Conservation (phyloP, 2,888 invertebrate genomes). For the Actias luna region DNA sequence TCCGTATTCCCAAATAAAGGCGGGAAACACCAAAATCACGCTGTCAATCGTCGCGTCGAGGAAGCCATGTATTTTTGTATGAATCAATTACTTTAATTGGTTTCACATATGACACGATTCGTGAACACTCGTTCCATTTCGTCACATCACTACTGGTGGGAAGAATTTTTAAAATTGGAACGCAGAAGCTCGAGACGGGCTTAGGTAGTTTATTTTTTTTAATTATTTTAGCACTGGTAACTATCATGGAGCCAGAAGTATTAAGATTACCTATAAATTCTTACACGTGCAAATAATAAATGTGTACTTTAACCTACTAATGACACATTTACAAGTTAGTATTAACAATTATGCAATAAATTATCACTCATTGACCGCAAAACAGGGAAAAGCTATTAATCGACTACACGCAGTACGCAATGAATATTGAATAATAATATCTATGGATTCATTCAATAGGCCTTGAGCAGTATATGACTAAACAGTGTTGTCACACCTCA, state of each 20-base stretch:
- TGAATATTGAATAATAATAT: slow-evolving; percentile 31
- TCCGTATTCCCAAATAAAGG: slow-evolving; percentile 45
- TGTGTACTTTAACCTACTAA: background rate
- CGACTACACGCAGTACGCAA: slow-evolving; percentile 13
- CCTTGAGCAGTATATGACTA: slow-evolving; percentile 29
- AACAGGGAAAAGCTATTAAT: slow-evolving; percentile 18
- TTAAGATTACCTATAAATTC: too few relatives aligned
- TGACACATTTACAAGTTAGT: background rate
- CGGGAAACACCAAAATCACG: slow-evolving; percentile 64
- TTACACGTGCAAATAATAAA: background rate
- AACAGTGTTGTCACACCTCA: slow-evolving; percentile 43
- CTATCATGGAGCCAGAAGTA: background rate
- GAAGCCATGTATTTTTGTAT: slow-evolving; percentile 75
- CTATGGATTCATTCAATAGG: slow-evolving; percentile 26
- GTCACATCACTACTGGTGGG: slow-evolving; percentile 38
- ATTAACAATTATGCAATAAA: background rate
- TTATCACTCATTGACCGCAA: slow-evolving; percentile 12
- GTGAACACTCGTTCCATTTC: slow-evolving; percentile 36
- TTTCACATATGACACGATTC: slow-evolving; percentile 58
- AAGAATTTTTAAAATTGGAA: slow-evolving; percentile 26
- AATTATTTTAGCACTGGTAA: background rate
- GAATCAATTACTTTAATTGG: slow-evolving; percentile 78
- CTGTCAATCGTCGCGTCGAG: slow-evolving; percentile 60
- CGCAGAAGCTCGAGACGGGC: slow-evolving; percentile 7
- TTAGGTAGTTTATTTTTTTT: slow-evolving; percentile 7